Evolutionary conservation across 2,797 vertebrate genomes (phyloP).

Genomic region (Acrossocheilus fasciatus): DNA sequence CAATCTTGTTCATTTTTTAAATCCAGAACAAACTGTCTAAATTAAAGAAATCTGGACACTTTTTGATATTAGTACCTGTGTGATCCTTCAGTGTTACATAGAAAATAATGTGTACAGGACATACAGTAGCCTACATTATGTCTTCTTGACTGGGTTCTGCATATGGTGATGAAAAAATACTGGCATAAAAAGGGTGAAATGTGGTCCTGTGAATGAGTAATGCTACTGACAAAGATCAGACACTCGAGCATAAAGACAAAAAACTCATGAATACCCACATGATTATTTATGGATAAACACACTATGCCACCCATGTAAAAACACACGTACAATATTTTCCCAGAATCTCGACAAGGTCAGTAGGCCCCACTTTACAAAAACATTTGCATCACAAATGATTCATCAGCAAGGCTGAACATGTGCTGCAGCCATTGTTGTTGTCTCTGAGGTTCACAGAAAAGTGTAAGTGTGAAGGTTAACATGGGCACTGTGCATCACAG

Average conservation of each 20-base stretch:
- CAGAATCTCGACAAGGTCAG: conserved; percentile 50
- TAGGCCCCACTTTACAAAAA: conserved; percentile 49
- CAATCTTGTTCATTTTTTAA: not conserved
- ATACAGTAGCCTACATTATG: not conserved
- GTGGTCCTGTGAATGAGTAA: not conserved
- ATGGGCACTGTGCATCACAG: not conserved
- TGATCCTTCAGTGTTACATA: not conserved
- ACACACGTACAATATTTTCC: not conserved
- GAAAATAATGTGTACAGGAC: not conserved
- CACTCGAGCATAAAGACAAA: not conserved
- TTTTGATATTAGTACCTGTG: not conserved
- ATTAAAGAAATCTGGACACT: not conserved
- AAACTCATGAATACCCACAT: not conserved
- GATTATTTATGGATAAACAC: conserved; percentile 4
- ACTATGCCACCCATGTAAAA: not conserved
- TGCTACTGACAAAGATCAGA: not conserved
- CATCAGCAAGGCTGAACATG: not conserved
- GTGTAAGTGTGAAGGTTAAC: not conserved
- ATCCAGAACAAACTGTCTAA: not conserved
- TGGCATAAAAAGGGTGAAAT: not conserved
- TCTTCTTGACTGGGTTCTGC: not conserved
- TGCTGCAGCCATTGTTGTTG: not conserved
- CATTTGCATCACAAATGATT: conserved; percentile 64
- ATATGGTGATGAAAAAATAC: not conserved
- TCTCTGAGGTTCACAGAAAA: not conserved